phyloP scores from a whole-genome alignment of 2,888 invertebrate species.

The Idaea dimidiata region DNA sequence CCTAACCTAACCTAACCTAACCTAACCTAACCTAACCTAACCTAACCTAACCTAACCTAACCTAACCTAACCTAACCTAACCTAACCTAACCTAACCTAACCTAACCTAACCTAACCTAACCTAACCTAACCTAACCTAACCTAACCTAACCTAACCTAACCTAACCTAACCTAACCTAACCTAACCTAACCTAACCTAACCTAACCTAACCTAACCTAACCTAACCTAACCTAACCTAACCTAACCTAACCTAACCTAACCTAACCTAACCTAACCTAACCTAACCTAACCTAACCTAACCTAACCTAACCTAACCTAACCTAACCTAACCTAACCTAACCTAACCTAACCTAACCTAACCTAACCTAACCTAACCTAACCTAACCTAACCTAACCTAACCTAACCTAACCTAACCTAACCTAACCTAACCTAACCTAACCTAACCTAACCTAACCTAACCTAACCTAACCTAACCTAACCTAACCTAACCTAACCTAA shows the following conservation, averaged over 20 bases:
- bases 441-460: constrained; percentile 25
- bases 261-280: constrained; percentile 25
- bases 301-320: constrained; percentile 21
- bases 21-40: constrained; percentile 23
- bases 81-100: constrained; percentile 25
- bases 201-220: constrained; percentile 22
- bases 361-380: constrained; percentile 30
- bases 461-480: constrained; percentile 26
- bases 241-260: constrained; percentile 18
- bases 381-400: constrained; percentile 22
- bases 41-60: constrained; percentile 24
- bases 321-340: constrained; percentile 27
- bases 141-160: constrained; percentile 22
- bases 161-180: constrained; percentile 26
- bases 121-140: constrained; percentile 25
- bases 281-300: constrained; percentile 26
- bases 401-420: constrained; percentile 30
- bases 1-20: constrained; percentile 15
- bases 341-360: constrained; percentile 34
- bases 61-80: constrained; percentile 27
- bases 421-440: constrained; percentile 29
- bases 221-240: constrained; percentile 22
- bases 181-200: constrained; percentile 25
- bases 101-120: constrained; percentile 24
- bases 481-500: constrained; percentile 28